Evolutionary conservation across 2,797 vertebrate genomes (phyloP), one percentile per base, ranked within the genome.

Genomic region (Loris lydekkerianus): DNA sequence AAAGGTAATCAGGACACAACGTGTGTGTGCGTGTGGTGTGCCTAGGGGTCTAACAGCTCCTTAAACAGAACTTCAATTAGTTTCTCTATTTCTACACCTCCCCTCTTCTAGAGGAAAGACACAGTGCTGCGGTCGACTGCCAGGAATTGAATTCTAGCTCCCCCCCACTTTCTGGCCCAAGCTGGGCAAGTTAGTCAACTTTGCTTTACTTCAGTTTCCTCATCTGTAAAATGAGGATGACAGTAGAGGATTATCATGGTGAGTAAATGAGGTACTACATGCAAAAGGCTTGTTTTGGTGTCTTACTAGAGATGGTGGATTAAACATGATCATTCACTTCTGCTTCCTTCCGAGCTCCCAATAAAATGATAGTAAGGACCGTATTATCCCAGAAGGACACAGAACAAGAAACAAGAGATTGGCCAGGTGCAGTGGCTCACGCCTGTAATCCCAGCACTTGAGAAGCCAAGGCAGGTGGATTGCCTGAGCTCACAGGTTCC

Each of bases 121-220:
- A 0, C 11, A 17, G 49, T 43, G 14, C 29, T 15, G 4, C 10
- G 21, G 23, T 43, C 46, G 23, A 21, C 0, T 14, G 1, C n/a
- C 67, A 29, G 29, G 31, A n/a, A 31, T 0, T 63, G 18, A 17
- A 29, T 58, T 61, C 34, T 11, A 8, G 13, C 2, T 21, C 56
- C 53, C 21, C 8, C 14, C 31, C 18, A 2, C 76, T 23, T 89
- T 46, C 82, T 65, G 67, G 27, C 15, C 29, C 63, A 31, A 15
- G 63, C 31, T 15, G 49, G 14, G 31, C 29, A 29, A 67, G 5
- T 29, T 46, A n/a, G 37, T 60, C 2, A 31, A 49, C 14, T 65
- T 49, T 72, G 46, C 46, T 34, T 15, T 9, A 27, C 43, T 80
- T 95, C 56, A 0, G 5, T 72, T 53, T 84, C n/a, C 31, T 69